Conservation (phyloP, 2,888 invertebrate species). For the Dinocampus coccinellae region DNA sequence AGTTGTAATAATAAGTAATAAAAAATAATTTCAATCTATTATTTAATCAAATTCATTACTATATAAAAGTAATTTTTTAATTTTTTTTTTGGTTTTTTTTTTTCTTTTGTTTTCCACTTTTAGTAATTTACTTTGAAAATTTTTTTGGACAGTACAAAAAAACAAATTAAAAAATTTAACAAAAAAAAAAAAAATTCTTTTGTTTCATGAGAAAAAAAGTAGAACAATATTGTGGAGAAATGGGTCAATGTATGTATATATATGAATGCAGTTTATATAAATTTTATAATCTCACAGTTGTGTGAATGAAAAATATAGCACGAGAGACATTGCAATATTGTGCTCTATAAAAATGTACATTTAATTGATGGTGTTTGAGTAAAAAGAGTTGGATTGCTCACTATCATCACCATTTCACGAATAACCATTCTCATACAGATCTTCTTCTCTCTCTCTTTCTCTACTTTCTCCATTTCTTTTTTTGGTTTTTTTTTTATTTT, state of each 20-base stretch:
- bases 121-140: too few relatives aligned
- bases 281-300: constrained; percentile 16
- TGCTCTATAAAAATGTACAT: neutral
- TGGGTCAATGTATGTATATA: constrained; percentile 20
- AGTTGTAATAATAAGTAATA: neutral
- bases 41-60: neutral
- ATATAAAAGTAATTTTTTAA: neutral
- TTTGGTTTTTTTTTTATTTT: neutral
- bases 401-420: neutral
- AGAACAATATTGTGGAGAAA: constrained; percentile 25
- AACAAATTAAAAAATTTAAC: neutral
- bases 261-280: neutral
- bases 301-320: neutral
- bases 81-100: too few relatives aligned
- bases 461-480: neutral
- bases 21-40: neutral
- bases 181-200: constrained; percentile 9
- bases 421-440: neutral
- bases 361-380: neutral
- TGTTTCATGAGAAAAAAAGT: neutral
- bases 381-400: neutral
- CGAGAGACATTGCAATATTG: neutral
- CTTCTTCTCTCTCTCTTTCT: neutral
- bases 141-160: too few relatives aligned
- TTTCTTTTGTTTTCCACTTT: too few relatives aligned